Base-by-base conservation (phyloP, 2,888 invertebrate genomes). In the Molorchus minor region DNA sequence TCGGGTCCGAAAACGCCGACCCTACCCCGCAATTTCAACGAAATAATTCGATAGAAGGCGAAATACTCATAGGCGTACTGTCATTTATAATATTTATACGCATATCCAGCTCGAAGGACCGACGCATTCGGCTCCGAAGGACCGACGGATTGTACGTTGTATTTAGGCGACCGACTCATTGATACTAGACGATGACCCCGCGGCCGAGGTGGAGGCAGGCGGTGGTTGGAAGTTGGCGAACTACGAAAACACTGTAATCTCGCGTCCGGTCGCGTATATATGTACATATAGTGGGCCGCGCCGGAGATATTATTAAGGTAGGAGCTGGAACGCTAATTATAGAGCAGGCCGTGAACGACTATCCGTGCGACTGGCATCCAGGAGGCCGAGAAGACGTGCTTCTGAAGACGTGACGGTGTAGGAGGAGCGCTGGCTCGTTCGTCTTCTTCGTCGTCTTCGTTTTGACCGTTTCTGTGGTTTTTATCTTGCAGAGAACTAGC, bases 351-450 rank as follows among this genome's bases (percentile, higher is more conserved):
- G 53, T 57, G 61, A 60, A 61, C 61, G 36, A 61, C 64, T 60
- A 59, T 61, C 58, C 62, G 63, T 58, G 58, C 62, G 40, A 53
- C 40, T 30, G 56, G 55, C 61, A 61, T 63, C 65, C 65, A 67
- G 71, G 71, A 72, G 70, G 70, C 72, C 70, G 71, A 67, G 74
- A 72, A 74, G 74, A 76, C 76, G 77, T 77, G 76, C 75, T 75
- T 71, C 76, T 73, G 75, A 70, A 74, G 75, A 77, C 77, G 77
- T 76, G 77, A 76, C 76, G 71, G 69, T 70, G 72, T 68, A 67
- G 71, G 71, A 70, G 73, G 71, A 69, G 70, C 67, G 58, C 64
- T n/a, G n/a, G n/a, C n/a, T 62, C 59, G 58, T 61, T 66, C 61
- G 29, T 52, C 54, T 57, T 66, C 29, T 40, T 25, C 38, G 13